Conservation (phyloP, 2,888 invertebrate species). For the Deroplatys truncata region DNA sequence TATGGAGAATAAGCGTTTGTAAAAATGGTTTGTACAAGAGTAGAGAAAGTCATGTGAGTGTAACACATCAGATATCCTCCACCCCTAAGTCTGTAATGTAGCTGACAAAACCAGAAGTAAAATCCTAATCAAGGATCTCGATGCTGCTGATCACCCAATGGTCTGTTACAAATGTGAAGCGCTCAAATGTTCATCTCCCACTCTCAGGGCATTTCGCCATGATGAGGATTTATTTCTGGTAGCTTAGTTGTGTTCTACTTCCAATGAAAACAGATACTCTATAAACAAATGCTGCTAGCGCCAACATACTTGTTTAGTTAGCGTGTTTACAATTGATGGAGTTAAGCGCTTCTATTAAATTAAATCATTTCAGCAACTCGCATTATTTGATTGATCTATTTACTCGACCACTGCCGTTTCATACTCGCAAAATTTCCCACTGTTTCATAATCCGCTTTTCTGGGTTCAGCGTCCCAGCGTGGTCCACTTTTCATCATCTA, state of each 20-base stretch:
- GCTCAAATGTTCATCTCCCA: not conserved
- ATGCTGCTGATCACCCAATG: too few relatives aligned
- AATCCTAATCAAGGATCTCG: too few relatives aligned
- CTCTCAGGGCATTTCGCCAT: too few relatives aligned
- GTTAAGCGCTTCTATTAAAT: not conserved
- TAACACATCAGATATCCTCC: too few relatives aligned
- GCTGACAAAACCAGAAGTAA: too few relatives aligned
- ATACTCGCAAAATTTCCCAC: not conserved
- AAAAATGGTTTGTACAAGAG: too few relatives aligned
- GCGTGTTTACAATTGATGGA: not conserved
- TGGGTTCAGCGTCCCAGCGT: not conserved
- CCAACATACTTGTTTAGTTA: not conserved
- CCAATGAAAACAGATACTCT: not conserved
- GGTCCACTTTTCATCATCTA: not conserved
- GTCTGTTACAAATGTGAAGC: not conserved
- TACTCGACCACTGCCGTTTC: not conserved
- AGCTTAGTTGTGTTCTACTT: too few relatives aligned
- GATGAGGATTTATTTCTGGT: too few relatives aligned
- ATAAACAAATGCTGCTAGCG: not conserved
- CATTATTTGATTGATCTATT: not conserved
- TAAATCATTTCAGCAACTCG: not conserved
- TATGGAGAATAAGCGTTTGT: too few relatives aligned
- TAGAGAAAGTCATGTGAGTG: too few relatives aligned
- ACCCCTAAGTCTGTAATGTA: too few relatives aligned
- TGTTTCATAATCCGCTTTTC: not conserved